A percentile compares a stretch with the other conserved stretches of the same genome.
Evolutionary conservation across 2,797 vertebrate genomes (phyloP).

Genomic region (Telmatherina bonti): DNA sequence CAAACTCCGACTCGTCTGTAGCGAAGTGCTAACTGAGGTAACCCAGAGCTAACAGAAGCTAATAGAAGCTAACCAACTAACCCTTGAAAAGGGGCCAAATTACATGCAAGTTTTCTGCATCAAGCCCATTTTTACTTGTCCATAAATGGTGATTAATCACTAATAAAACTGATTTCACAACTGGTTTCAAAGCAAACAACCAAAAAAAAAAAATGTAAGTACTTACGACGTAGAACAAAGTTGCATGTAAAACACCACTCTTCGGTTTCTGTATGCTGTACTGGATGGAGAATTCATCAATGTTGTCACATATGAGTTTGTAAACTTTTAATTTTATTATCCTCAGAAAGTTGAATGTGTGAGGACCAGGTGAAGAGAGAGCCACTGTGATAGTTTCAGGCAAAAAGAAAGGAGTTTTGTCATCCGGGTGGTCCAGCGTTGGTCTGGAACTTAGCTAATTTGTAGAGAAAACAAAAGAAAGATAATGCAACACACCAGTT

Average conservation of each 20-base stretch:
- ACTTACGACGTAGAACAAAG: conserved; percentile 4
- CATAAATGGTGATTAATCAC: no score
- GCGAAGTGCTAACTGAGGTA: no score
- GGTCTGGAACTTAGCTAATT: not conserved
- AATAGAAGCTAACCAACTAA: no score
- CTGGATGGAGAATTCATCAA: conserved; percentile 5
- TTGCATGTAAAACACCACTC: not conserved
- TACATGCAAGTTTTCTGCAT: no score
- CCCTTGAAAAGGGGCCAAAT: no score
- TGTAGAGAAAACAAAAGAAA: not conserved
- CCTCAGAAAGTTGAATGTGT: not conserved
- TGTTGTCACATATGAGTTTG: not conserved
- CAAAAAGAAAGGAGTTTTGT: not conserved
- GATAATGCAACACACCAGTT: no score
- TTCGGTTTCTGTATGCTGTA: not conserved
- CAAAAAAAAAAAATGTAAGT: no score
- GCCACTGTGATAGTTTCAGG: not conserved
- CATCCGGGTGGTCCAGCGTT: not conserved
- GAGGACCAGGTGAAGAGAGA: not conserved
- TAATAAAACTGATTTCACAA: no score
- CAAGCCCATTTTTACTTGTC: no score
- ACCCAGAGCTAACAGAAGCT: no score
- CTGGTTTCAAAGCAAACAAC: not conserved
- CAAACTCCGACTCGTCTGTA: no score
- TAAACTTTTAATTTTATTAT: not conserved